Percentiles rank a stretch among this genome's conserved stretches.
Evolutionary conservation across 2,888 invertebrate genomes (phyloP).

Genomic region (Pseudoips prasinana): DNA sequence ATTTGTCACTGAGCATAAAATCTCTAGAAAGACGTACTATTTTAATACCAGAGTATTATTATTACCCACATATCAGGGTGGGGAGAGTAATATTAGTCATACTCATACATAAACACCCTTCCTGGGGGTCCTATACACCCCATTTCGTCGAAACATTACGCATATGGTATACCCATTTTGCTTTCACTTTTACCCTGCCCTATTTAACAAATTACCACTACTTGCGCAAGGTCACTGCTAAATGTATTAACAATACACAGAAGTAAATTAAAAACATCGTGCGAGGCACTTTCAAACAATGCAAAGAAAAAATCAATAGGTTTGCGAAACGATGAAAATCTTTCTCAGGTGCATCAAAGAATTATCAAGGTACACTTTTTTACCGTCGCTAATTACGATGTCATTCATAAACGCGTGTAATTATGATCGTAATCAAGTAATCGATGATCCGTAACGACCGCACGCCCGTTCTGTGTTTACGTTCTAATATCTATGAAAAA

Average conservation of each 20-base stretch:
- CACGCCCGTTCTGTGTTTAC: constrained; percentile 63
- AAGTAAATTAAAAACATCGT: constrained; percentile 27
- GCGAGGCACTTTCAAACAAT: constrained; percentile 24
- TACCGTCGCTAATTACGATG: constrained; percentile 42
- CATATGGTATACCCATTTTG: constrained; percentile 16
- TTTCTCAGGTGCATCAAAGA: constrained; percentile 16
- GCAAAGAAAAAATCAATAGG: constrained; percentile 36
- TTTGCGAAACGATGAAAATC: constrained; percentile 18
- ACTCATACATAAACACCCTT: constrained; percentile 21
- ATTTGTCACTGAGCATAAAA: too few species aligned
- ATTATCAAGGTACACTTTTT: constrained; percentile 34
- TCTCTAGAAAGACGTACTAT: too few species aligned
- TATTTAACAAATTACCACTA: constrained; percentile 39
- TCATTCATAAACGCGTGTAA: constrained; percentile 72
- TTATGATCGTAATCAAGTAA: constrained; percentile 63
- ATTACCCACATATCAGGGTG: constrained; percentile 15
- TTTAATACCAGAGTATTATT: too few species aligned
- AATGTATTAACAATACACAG: constrained; percentile 18
- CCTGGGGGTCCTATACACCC: constrained; percentile 51
- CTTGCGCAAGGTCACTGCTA: constrained; percentile 40
- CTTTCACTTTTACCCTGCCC: constrained; percentile 26
- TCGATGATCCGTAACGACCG: constrained; percentile 64
- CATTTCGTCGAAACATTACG: constrained; percentile 47
- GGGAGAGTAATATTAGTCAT: constrained; percentile 35
- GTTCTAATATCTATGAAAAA: constrained; percentile 48